Evolutionary conservation across 1,140 invertebrate species (phyloP).

Genomic region (Sminthurides bifidus): DNA sequence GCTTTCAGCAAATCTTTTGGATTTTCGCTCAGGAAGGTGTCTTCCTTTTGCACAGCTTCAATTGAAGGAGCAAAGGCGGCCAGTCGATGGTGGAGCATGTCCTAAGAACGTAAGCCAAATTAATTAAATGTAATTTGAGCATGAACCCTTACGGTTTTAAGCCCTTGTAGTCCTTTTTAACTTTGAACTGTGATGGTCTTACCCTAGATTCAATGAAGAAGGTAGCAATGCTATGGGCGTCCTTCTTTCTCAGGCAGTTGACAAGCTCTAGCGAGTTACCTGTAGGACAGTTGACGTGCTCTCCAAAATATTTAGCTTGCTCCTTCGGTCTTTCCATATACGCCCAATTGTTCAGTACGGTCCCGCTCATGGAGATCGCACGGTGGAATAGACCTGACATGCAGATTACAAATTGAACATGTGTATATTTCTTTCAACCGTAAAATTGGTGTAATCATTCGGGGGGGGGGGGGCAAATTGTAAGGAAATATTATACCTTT

Average conservation of each 20-base stretch:
- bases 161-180: too few species aligned
- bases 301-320: constrained; percentile 9
- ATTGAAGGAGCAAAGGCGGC: constrained; percentile 14
- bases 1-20: constrained; percentile 34
- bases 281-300: constrained; percentile 4
- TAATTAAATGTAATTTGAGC: neutral
- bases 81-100: constrained; percentile 12
- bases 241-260: constrained; percentile 7
- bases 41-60: constrained; percentile 39
- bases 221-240: constrained; percentile 2
- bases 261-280: constrained; percentile 5
- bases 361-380: constrained; percentile 12
- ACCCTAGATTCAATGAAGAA: constrained; percentile 3
- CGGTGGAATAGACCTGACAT: constrained; percentile 11
- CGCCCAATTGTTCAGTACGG: constrained; percentile 6
- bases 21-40: constrained; percentile 47
- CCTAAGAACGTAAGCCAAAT: neutral
- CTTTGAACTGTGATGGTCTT: too few species aligned
- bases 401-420: neutral
- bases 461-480: too few species aligned
- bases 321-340: constrained; percentile 7
- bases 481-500: constrained; percentile 29
- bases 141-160: neutral
- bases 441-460: too few species aligned
- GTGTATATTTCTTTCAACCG: too few species aligned